Evolutionary conservation across 2,888 invertebrate species (phyloP).

Genomic region (Caenorhabditis uteleia): DNA sequence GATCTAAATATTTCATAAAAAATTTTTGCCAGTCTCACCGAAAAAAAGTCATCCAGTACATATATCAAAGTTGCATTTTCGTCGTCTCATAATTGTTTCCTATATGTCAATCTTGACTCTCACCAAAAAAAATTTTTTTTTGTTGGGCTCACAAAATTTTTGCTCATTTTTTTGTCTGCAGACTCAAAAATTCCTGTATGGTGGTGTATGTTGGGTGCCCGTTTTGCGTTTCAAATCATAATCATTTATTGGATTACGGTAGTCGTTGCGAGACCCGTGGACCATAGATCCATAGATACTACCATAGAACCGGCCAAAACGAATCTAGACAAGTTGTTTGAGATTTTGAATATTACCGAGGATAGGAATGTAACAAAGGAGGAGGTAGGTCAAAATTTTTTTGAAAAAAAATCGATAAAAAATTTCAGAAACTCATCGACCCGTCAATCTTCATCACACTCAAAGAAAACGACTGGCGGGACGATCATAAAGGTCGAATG

Average conservation of each 20-base stretch:
- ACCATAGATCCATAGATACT: too few relatives aligned
- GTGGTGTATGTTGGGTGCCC: constrained; percentile 25
- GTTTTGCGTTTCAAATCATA: constrained; percentile 1
- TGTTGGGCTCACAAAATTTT: not conserved
- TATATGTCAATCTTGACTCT: not conserved
- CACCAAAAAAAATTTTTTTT: not conserved
- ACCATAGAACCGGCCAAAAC: too few relatives aligned
- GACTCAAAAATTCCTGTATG: constrained; percentile 7
- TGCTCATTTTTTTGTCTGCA: not conserved
- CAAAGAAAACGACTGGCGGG: constrained; percentile 54
- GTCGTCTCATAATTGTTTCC: not conserved
- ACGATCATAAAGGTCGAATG: constrained; percentile 47
- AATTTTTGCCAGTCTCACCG: too few relatives aligned
- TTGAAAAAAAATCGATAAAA: not conserved
- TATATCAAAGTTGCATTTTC: not conserved
- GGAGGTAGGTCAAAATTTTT: too few relatives aligned
- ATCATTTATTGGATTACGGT: not conserved
- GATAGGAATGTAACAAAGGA: too few relatives aligned
- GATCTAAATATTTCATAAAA: too few relatives aligned
- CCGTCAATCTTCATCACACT: constrained; percentile 36
- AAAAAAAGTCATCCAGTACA: too few relatives aligned
- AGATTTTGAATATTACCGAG: too few relatives aligned
- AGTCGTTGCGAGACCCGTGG: not conserved
- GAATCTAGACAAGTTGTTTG: too few relatives aligned
- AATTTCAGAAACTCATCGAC: constrained; percentile 26